phyloP scores from a whole-genome alignment of 2,888 invertebrate species.

The Trissolcus japonicus region DNA sequence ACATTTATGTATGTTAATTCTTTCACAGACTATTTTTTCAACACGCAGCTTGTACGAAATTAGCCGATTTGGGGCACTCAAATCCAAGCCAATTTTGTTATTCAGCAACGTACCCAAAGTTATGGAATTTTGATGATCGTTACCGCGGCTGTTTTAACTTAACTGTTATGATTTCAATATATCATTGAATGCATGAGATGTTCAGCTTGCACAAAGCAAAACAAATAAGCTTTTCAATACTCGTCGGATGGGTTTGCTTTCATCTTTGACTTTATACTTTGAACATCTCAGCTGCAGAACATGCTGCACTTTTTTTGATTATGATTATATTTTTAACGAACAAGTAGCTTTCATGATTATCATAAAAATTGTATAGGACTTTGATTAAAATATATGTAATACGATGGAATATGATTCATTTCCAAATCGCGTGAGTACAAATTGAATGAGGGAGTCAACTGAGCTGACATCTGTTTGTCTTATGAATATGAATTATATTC shows the following conservation, averaged over 20 bases:
- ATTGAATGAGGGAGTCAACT: slow-evolving; percentile 24
- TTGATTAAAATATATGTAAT: no score
- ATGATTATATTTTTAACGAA: no score
- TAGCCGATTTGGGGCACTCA: slow-evolving; percentile 14
- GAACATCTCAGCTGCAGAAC: no score
- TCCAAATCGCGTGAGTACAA: slow-evolving; percentile 31
- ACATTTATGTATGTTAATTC: neutral
- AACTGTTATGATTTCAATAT: slow-evolving; percentile 41
- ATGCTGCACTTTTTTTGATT: no score
- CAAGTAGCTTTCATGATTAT: no score
- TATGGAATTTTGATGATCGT: slow-evolving; percentile 41
- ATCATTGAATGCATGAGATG: slow-evolving; percentile 34
- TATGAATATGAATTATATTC: slow-evolving; percentile 25
- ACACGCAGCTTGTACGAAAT: slow-evolving; percentile 10
- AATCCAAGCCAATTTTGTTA: neutral
- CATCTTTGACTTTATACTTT: slow-evolving; percentile 13
- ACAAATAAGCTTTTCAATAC: slow-evolving; percentile 12
- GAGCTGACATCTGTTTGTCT: slow-evolving; percentile 30
- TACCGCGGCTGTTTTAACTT: slow-evolving; percentile 41
- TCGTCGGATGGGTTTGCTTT: slow-evolving; percentile 6
- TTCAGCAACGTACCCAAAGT: slow-evolving; percentile 36
- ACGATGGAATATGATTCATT: slow-evolving; percentile 27
- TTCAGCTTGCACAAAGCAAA: slow-evolving; percentile 31
- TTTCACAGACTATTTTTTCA: neutral
- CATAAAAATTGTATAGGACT: neutral